Conservation (phyloP, 2,113 vertebrate species). For the Myrmophylax atrothorax region DNA sequence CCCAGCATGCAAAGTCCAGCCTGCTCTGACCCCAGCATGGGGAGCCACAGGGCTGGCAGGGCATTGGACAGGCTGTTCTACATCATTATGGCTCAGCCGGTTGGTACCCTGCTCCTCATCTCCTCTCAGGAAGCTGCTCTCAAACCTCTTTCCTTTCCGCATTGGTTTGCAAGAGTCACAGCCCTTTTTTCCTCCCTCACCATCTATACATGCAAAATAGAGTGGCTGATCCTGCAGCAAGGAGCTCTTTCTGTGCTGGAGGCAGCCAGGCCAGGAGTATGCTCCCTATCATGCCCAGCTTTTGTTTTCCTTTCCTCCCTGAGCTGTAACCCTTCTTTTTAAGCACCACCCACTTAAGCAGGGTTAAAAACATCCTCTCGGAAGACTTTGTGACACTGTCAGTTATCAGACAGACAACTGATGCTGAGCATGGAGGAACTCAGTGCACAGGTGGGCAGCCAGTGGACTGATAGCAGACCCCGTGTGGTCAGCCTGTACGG, state of each 20-base stretch:
- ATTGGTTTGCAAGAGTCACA: not conserved
- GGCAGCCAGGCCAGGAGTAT: not conserved
- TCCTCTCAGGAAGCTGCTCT: not conserved
- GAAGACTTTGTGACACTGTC: not conserved
- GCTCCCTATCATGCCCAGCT: not conserved
- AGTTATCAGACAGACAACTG: not conserved
- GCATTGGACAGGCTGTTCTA: not conserved
- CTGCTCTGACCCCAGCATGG: not conserved
- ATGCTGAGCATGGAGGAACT: not conserved
- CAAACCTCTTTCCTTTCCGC: not conserved
- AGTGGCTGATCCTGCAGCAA: not conserved
- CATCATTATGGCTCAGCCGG: accelerated
- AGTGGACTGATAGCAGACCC: not conserved
- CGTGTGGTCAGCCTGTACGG: accelerated
- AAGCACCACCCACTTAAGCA: not conserved
- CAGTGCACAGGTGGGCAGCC: not conserved
- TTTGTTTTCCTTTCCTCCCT: not conserved
- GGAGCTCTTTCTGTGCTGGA: not conserved
- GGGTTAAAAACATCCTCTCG: not conserved
- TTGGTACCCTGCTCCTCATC: not conserved
- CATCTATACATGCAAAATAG: not conserved
- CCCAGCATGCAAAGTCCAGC: not conserved
- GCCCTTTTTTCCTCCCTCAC: not conserved
- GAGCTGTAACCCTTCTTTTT: not conserved
- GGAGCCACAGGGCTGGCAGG: not conserved